These are phyloP conservation scores for Heliocidaris erythrogramma DNA, from an alignment of 35 echinoderm and acorn worm genomes.

Conservation along the genomic window DNA sequence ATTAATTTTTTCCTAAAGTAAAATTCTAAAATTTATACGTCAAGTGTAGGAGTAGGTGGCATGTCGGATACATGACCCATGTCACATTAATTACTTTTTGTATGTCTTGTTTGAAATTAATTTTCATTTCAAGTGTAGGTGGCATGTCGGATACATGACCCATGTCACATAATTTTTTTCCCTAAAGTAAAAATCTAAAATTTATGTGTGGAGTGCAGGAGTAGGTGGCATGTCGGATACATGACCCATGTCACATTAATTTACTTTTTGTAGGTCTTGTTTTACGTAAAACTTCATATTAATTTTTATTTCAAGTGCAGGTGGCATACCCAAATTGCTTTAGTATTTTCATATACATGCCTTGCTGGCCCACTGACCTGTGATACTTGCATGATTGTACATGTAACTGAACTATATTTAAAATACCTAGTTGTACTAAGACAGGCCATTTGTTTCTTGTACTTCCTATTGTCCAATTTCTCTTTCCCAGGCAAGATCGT, in stretches of 20 bases:
- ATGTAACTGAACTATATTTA: not conserved
- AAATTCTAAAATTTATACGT: too few relatives aligned
- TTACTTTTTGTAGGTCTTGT: too few relatives aligned
- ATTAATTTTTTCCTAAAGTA: not conserved
- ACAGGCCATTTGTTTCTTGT: not conserved
- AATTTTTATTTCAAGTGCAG: not conserved
- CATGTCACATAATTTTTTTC: not conserved
- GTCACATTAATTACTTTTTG: constrained; percentile 28
- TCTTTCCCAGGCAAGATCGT: constrained; percentile 55
- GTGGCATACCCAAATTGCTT: not conserved
- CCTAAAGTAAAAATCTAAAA: not conserved
- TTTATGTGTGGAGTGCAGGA: too few relatives aligned
- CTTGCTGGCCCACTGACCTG: not conserved
- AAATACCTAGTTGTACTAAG: not conserved
- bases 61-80: constrained; percentile 26
- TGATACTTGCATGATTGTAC: not conserved
- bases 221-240: constrained; percentile 19
- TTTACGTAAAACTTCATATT: not conserved
- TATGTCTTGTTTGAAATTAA: too few relatives aligned
- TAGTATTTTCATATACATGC: not conserved
- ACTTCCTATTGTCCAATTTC: not conserved
- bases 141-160: not conserved
- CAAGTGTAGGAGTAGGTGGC: not conserved
- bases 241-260: constrained; percentile 33
- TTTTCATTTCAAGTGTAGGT: not conserved